These are phyloP conservation scores for Laothoe populi DNA, from an alignment of 2,888 invertebrate species.

Conservation along the genomic window DNA sequence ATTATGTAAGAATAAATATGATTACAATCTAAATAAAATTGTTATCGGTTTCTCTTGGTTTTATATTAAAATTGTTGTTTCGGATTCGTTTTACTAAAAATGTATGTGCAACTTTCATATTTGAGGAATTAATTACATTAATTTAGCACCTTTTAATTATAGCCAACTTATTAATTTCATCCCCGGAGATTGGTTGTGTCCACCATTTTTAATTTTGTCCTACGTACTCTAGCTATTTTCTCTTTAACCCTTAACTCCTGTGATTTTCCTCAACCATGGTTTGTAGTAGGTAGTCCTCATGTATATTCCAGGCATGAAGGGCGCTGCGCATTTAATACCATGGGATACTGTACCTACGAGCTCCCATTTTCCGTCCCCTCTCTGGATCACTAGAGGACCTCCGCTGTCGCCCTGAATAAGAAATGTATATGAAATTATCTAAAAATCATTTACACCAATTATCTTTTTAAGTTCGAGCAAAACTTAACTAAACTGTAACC, in stretches of 20 bases:
- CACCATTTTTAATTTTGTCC: background rate
- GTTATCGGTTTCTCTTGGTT: background rate
- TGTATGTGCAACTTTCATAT: no score
- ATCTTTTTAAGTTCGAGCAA: background rate
- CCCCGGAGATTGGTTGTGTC: background rate
- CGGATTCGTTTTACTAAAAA: no score
- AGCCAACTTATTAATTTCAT: background rate
- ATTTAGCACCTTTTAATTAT: background rate
- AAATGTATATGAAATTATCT: no score
- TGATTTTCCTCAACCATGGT: constrained; percentile 94
- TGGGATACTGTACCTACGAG: constrained; percentile 96
- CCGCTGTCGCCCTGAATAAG: constrained; percentile 97
- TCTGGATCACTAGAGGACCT: constrained; percentile 93
- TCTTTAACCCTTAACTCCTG: constrained; percentile 83
- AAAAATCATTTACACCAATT: background rate
- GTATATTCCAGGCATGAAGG: constrained; percentile 96
- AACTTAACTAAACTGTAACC: no score
- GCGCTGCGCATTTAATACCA: constrained; percentile 97
- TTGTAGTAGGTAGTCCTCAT: constrained; percentile 97
- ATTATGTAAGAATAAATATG: no score
- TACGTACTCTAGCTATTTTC: background rate
- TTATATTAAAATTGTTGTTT: no score
- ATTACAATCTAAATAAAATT: no score
- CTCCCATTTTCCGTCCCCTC: constrained; percentile 93
- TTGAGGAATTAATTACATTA: no score